These are phyloP conservation scores for Dasyornis broadbenti DNA, from an alignment of 2,113 vertebrate species.

Conservation along the genomic window DNA sequence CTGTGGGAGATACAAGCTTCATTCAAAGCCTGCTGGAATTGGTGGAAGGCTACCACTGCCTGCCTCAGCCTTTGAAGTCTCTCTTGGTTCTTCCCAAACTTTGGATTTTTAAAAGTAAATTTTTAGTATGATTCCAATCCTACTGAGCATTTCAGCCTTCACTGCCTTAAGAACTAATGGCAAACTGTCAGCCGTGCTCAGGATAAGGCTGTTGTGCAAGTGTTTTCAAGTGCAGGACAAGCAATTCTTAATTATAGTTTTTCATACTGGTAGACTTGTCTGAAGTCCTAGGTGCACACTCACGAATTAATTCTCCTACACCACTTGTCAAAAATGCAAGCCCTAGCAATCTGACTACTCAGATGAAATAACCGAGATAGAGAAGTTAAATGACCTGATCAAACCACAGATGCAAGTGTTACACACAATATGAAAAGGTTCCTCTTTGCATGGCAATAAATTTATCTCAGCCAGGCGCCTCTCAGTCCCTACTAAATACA, in stretches of 20 bases:
- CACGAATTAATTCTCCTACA: neutral
- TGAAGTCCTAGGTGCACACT: neutral
- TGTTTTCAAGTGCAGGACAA: neutral
- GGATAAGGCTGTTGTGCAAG: neutral
- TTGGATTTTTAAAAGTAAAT: neutral
- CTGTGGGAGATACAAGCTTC: neutral
- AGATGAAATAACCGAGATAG: neutral
- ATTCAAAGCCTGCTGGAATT: neutral
- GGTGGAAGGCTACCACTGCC: neutral
- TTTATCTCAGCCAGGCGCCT: too few species aligned
- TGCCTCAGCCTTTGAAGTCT: neutral
- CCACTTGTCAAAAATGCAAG: neutral
- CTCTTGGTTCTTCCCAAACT: neutral
- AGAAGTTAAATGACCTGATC: neutral
- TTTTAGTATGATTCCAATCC: neutral
- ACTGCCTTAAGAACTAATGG: neutral
- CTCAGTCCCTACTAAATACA: neutral
- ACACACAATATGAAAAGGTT: neutral
- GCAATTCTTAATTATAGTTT: neutral
- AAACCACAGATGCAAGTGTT: neutral
- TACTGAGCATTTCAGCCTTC: neutral
- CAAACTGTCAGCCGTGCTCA: neutral
- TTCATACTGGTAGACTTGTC: neutral
- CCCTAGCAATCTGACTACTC: neutral
- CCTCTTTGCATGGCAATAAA: neutral